phyloP scores from a whole-genome alignment of 2,888 invertebrate species.

The Dryomyza anilis region DNA sequence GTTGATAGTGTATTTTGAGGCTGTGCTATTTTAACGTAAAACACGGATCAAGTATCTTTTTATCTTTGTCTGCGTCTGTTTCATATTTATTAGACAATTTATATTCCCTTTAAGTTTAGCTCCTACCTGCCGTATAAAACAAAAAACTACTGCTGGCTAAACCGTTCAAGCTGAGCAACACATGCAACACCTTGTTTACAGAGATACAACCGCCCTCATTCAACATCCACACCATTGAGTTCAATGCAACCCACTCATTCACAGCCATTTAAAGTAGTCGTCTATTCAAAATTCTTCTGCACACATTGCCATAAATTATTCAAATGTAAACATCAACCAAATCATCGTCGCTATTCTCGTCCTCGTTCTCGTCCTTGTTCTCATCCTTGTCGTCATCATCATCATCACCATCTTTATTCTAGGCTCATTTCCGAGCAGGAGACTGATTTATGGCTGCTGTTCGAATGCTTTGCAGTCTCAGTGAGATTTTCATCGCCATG shows the following conservation, averaged over 20 bases:
- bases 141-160: not conserved
- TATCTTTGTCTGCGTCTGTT: conserved; percentile 30
- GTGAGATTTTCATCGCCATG: not conserved
- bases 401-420: not conserved
- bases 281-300: not conserved
- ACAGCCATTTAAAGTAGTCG: not conserved
- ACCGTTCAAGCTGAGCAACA: no score
- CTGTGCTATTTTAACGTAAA: not conserved
- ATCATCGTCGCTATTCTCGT: conserved; percentile 3
- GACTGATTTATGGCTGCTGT: not conserved
- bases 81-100: conserved; percentile 60
- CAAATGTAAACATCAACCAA: conserved; percentile 57
- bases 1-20: no score
- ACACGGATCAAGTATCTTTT: not conserved
- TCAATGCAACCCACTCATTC: not conserved
- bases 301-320: conserved; percentile 57
- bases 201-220: not conserved
- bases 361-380: no score
- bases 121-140: not conserved
- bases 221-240: not conserved
- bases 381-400: conserved; percentile 1
- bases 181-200: not conserved
- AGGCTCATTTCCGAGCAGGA: not conserved
- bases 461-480: not conserved
- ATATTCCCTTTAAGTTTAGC: conserved; percentile 53